These are phyloP conservation scores for Gambelia wislizenii DNA, from an alignment of 2,797 vertebrate genomes.

Conservation along the genomic window DNA sequence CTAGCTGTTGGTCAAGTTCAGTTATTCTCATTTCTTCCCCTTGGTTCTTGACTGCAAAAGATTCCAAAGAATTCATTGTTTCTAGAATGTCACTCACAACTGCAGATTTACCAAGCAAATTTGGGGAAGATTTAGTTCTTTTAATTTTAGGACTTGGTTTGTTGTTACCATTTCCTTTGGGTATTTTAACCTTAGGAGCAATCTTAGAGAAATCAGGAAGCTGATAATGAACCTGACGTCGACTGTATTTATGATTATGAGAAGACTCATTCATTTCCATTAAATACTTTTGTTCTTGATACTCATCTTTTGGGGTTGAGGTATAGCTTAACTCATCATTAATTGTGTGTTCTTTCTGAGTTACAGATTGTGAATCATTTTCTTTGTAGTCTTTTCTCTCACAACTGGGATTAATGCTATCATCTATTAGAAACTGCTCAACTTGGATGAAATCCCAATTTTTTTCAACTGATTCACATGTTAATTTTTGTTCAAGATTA, in stretches of 20 bases:
- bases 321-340: neutral
- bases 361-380: neutral
- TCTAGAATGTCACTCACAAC: constrained; percentile 76
- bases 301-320: constrained; percentile 47
- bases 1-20: constrained; percentile 41
- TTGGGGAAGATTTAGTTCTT: constrained; percentile 76
- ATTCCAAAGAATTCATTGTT: constrained; percentile 59
- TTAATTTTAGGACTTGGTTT: constrained; percentile 59
- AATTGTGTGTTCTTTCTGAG: constrained; percentile 21
- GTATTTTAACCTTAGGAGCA: constrained; percentile 82
- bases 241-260: constrained; percentile 79
- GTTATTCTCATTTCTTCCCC: constrained; percentile 42
- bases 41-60: constrained; percentile 58
- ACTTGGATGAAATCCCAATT: neutral
- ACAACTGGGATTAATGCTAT: neutral
- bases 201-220: constrained; percentile 83
- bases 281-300: constrained; percentile 36
- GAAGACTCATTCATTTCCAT: constrained; percentile 73
- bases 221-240: constrained; percentile 81
- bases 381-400: constrained; percentile 13
- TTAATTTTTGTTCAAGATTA: constrained; percentile 22
- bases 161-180: constrained; percentile 72
- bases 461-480: neutral
- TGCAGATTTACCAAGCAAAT: constrained; percentile 67
- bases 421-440: neutral